Evolutionary conservation across 2,113 vertebrate genomes (phyloP).

Genomic region (Catharus fuscescens): DNA sequence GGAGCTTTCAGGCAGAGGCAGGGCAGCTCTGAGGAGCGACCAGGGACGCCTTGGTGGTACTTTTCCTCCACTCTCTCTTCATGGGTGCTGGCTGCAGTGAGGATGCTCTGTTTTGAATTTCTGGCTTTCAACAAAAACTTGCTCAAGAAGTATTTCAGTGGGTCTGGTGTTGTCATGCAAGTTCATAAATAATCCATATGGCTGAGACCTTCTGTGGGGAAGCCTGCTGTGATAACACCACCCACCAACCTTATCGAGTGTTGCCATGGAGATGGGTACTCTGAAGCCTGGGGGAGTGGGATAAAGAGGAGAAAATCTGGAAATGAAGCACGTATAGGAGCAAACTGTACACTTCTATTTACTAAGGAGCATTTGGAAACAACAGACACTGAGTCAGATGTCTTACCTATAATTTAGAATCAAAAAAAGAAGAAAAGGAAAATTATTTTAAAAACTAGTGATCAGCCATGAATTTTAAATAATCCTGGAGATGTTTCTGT

Average conservation of each 20-base stretch:
- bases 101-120: background rate
- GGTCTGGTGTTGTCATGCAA: conserved; percentile 55
- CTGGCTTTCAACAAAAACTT: conserved; percentile 41
- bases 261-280: conserved; percentile 68
- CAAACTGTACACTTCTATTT: background rate
- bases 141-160: conserved; percentile 35
- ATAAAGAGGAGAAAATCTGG: conserved; percentile 55
- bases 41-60: background rate
- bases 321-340: conserved; percentile 35
- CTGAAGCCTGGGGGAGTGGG: conserved; percentile 56
- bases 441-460: background rate
- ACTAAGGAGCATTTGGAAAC: conserved; percentile 12
- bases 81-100: background rate
- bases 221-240: conserved; percentile 70
- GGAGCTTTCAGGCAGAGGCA: background rate
- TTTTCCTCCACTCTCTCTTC: background rate
- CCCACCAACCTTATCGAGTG: conserved; percentile 66
- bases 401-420: background rate
- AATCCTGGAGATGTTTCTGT: background rate
- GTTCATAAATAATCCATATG: conserved; percentile 74
- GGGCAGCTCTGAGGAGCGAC: background rate
- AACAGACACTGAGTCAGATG: background rate
- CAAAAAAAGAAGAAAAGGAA: background rate
- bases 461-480: background rate
- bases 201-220: conserved; percentile 66